Conservation (phyloP, 2,888 invertebrate species). For the Resseliella maxima region DNA sequence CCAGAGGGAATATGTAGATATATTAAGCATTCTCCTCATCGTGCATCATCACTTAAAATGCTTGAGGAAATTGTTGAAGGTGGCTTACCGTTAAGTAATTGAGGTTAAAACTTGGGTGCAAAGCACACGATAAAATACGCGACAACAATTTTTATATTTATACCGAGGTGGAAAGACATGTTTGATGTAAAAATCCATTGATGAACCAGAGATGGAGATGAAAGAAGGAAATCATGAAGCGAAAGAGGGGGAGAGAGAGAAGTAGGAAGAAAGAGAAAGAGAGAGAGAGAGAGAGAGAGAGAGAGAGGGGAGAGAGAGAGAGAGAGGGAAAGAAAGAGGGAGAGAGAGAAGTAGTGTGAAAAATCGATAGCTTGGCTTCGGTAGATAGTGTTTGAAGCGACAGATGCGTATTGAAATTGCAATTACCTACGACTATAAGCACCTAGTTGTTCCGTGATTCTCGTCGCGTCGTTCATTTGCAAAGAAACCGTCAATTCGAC, state of each 20-base stretch:
- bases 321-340: background rate
- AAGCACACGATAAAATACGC: background rate
- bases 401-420: conserved; percentile 10
- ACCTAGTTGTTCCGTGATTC: background rate
- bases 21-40: background rate
- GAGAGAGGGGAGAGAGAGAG: too few relatives aligned
- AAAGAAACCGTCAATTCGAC: background rate
- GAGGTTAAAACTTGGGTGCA: conserved; percentile 30
- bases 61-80: background rate
- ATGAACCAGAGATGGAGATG: too few relatives aligned
- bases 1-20: too few relatives aligned
- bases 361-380: background rate
- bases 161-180: too few relatives aligned
- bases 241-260: background rate
- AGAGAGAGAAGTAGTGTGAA: background rate
- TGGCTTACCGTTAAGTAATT: conserved; percentile 28
- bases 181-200: too few relatives aligned
- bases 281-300: too few relatives aligned
- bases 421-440: conserved; percentile 21
- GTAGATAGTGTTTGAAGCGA: background rate
- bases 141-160: too few relatives aligned
- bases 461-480: too few relatives aligned
- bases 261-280: too few relatives aligned
- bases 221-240: background rate
- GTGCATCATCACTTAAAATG: background rate